These are phyloP conservation scores for Sardina pilchardus DNA, from an alignment of 2,113 vertebrate genomes.

Conservation along the genomic window DNA sequence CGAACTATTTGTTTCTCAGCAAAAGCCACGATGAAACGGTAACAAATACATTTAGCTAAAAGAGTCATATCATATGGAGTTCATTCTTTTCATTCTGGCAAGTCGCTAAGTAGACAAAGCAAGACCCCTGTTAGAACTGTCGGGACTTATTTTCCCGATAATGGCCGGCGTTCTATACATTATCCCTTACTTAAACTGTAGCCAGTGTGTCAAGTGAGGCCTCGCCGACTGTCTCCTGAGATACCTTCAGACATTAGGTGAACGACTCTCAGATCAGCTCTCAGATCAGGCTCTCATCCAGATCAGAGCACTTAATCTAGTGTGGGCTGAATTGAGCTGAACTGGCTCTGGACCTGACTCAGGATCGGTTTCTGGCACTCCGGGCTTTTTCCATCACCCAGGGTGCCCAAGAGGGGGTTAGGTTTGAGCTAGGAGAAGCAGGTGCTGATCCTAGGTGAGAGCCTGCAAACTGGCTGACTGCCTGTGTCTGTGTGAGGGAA, in stretches of 20 bases:
- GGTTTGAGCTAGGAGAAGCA: not conserved
- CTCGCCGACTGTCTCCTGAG: not conserved
- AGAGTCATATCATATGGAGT: too few species aligned
- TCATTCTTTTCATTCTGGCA: too few species aligned
- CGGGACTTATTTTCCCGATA: too few species aligned
- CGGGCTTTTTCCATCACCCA: not conserved
- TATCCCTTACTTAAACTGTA: too few species aligned
- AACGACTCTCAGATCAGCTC: not conserved
- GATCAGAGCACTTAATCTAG: slow-evolving; percentile 5
- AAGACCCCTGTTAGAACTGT: too few species aligned
- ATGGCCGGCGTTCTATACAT: too few species aligned
- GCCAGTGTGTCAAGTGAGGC: too few species aligned
- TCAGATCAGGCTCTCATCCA: not conserved
- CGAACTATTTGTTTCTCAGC: too few species aligned
- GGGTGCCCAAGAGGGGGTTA: not conserved
- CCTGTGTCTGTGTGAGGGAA: too few species aligned
- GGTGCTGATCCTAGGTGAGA: not conserved
- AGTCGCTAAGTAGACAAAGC: too few species aligned
- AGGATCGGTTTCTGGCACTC: not conserved
- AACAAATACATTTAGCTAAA: too few species aligned
- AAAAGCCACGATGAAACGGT: too few species aligned
- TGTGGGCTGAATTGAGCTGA: not conserved
- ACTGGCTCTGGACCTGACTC: not conserved
- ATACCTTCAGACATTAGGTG: not conserved
- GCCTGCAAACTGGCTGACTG: not conserved